Percentiles rank a stretch among this genome's conserved stretches.
These are phyloP conservation scores for Zaprionus lachaisei DNA, from an alignment of 1,140 invertebrate species.

Conservation along the genomic window DNA sequence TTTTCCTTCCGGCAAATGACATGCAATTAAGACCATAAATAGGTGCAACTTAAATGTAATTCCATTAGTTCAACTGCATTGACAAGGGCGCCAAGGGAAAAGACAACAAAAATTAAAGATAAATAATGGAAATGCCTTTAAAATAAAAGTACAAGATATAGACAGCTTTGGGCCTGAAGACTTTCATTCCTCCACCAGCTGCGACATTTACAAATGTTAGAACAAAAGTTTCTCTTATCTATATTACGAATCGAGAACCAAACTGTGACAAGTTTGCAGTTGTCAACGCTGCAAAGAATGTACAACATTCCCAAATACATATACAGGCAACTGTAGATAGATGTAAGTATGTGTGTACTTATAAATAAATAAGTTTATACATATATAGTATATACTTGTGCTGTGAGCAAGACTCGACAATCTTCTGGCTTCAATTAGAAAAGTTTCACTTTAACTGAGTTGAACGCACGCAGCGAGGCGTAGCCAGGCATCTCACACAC, in stretches of 20 bases:
- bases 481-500: background rate
- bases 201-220: background rate
- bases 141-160: background rate
- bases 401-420: conserved; percentile 47
- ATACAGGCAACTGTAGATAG: background rate
- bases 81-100: background rate
- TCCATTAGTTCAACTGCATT: background rate
- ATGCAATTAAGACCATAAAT: conserved; percentile 21
- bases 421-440: conserved; percentile 72
- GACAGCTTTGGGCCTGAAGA: background rate
- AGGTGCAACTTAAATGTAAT: conserved; percentile 18
- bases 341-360: background rate
- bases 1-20: conserved; percentile 24
- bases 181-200: background rate
- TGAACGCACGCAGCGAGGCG: conserved; percentile 23
- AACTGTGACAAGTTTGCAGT: conserved; percentile 24
- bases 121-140: background rate
- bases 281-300: background rate
- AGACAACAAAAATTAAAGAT: background rate
- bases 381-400: conserved; percentile 1
- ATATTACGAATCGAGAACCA: conserved; percentile 16
- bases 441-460: conserved; percentile 56
- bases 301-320: conserved; percentile 1
- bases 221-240: conserved; percentile 26
- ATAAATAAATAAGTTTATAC: conserved; percentile 22